Conservation (phyloP, 2,888 invertebrate genomes). For the Busseola fusca region DNA sequence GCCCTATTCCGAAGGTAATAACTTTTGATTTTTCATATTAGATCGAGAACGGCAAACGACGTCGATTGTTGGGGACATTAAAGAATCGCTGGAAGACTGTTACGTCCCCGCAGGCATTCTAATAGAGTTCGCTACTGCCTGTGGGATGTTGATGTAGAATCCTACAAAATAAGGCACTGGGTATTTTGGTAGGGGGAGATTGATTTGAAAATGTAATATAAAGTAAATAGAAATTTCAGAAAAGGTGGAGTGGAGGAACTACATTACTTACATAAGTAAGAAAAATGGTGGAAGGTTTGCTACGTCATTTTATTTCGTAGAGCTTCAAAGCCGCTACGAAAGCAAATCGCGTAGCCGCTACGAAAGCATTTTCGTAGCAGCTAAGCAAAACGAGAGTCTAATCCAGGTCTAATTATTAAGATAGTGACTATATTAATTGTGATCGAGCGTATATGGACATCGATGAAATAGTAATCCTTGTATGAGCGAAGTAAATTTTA, state of each 20-base stretch:
- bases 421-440: background rate
- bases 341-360: background rate
- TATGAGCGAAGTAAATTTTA: background rate
- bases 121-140: slow-evolving; percentile 75
- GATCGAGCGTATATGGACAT: too few species aligned
- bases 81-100: slow-evolving; percentile 80
- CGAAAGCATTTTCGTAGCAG: background rate
- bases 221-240: slow-evolving; percentile 33
- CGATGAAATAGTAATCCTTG: background rate
- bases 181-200: slow-evolving; percentile 24
- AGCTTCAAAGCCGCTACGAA: slow-evolving; percentile 7
- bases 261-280: background rate
- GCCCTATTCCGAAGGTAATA: slow-evolving; percentile 65
- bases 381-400: too few species aligned
- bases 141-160: slow-evolving; percentile 57
- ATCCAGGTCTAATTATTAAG: background rate
- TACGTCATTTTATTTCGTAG: slow-evolving; percentile 3
- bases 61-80: slow-evolving; percentile 75
- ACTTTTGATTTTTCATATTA: slow-evolving; percentile 74
- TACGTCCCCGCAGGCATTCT: slow-evolving; percentile 82
- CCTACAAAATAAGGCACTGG: slow-evolving; percentile 50
- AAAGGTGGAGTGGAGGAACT: background rate
- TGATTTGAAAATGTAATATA: slow-evolving; percentile 39
- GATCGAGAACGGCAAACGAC: slow-evolving; percentile 71
- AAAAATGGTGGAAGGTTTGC: background rate